Percentiles rank a stretch among this genome's conserved stretches.
These are phyloP conservation scores for Pseudomyrmex dendroicus DNA, from an alignment of 1,140 invertebrate genomes.

Conservation along the genomic window DNA sequence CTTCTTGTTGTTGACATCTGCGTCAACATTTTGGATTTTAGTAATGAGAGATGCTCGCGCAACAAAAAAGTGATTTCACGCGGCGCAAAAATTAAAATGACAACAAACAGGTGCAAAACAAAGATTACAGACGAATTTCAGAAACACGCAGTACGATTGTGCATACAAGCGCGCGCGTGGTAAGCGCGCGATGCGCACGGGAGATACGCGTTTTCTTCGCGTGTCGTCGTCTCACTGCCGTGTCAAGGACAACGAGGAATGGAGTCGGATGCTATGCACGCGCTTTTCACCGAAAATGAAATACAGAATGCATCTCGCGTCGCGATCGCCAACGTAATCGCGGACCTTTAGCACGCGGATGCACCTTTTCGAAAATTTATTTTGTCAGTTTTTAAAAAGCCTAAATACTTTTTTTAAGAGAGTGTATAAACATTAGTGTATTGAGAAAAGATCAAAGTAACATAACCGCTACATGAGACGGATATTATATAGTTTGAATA, in stretches of 20 bases:
- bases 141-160: conserved; percentile 35
- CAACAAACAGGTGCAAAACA: background rate
- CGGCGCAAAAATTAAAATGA: background rate
- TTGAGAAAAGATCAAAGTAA: no score
- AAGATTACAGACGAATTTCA: background rate
- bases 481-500: no score
- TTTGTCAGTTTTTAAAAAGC: no score
- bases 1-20: background rate
- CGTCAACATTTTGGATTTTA: background rate
- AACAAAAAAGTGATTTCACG: background rate
- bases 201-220: conserved; percentile 72
- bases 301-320: conserved; percentile 37
- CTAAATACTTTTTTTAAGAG: no score
- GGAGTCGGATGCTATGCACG: conserved; percentile 74
- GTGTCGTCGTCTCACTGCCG: conserved; percentile 76
- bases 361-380: background rate
- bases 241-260: conserved; percentile 81
- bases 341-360: background rate
- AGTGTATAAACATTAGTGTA: no score
- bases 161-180: conserved; percentile 20
- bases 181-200: conserved; percentile 52
- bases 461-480: no score
- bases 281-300: conserved; percentile 60
- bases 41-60: background rate
- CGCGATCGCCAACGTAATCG: conserved; percentile 15